phyloP scores from a whole-genome alignment of 2,113 vertebrate genomes.

The Corythornis cristatus region DNA sequence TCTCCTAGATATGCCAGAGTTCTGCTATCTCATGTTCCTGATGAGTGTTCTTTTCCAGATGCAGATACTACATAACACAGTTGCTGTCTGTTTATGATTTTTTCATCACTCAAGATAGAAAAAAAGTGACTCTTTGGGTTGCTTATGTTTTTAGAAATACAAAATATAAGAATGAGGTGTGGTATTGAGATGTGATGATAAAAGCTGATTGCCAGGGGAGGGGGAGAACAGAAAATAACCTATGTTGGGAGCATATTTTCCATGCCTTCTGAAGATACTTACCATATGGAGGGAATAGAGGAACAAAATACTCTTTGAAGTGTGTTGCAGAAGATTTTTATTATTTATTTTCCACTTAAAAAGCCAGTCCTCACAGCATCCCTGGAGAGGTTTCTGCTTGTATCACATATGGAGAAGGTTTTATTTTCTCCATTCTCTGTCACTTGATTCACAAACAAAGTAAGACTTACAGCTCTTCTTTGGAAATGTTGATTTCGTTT shows the following conservation, averaged over 20 bases:
- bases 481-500: fast-evolving
- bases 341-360: neutral
- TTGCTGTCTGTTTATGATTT: neutral
- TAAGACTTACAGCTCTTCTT: neutral
- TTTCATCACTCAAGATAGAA: neutral
- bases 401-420: neutral
- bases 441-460: neutral
- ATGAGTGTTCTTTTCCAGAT: neutral
- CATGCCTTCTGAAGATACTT: neutral
- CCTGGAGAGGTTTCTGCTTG: neutral
- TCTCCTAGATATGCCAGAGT: neutral
- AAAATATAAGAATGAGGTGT: neutral
- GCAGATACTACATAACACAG: neutral
- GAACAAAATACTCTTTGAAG: neutral
- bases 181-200: neutral
- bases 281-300: neutral
- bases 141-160: no score
- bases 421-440: neutral
- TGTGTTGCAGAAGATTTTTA: neutral
- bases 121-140: neutral
- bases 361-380: neutral
- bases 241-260: neutral
- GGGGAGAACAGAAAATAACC: neutral
- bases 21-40: neutral
- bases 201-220: neutral